phyloP scores from a whole-genome alignment of 1,140 invertebrate species.

The Dendroctonus valens region DNA sequence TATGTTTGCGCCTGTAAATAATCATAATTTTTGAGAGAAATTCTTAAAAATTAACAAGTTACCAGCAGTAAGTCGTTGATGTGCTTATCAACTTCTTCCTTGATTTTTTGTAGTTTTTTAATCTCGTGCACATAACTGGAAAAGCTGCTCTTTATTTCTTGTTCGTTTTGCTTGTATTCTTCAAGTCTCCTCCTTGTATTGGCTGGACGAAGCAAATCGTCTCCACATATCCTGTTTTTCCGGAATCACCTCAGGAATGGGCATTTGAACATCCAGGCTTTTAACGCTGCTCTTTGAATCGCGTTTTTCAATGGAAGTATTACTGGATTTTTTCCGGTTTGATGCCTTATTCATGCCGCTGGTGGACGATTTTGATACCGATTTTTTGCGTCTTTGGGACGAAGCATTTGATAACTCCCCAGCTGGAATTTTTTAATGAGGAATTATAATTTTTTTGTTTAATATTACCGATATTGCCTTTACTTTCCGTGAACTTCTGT shows the following conservation, averaged over 20 bases:
- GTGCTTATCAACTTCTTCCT: slow-evolving; percentile 19
- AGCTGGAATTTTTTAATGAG: background rate
- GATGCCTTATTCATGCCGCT: background rate
- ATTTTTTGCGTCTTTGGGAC: slow-evolving; percentile 14
- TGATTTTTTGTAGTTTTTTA: slow-evolving; percentile 17
- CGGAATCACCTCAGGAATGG: slow-evolving; percentile 16
- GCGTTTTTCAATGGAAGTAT: slow-evolving; percentile 6
- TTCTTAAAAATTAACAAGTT: background rate
- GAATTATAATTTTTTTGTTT: background rate
- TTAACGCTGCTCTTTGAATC: slow-evolving; percentile 15
- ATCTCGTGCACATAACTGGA: slow-evolving; percentile 20
- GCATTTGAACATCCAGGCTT: background rate
- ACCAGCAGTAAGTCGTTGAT: slow-evolving; percentile 27
- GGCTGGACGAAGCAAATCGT: slow-evolving; percentile 6
- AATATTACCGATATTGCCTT: too few relatives aligned
- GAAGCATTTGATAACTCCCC: background rate
- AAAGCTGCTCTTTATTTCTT: slow-evolving; percentile 13
- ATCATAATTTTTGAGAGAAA: background rate
- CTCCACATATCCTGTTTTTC: slow-evolving; percentile 25
- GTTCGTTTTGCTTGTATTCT: slow-evolving; percentile 33
- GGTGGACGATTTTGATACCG: background rate
- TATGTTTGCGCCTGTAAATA: slow-evolving; percentile 30
- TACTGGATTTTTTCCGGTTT: slow-evolving; percentile 6
- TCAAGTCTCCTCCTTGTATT: slow-evolving; percentile 27
- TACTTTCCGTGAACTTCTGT: background rate